Conservation (phyloP, 2,113 vertebrate species). For the Oryctolagus cuniculus region mOryCun1.1 NC_091434.1:60813501-60814000, state of each 20-base stretch:
- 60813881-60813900: too few species aligned
- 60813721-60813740: background rate
- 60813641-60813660: conserved; percentile 47
- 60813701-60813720: conserved; percentile 7
- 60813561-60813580: background rate
- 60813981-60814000: too few species aligned
- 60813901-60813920: too few species aligned
- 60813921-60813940: too few species aligned
- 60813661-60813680: conserved; percentile 17
- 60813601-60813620: background rate
- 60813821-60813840: background rate
- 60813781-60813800: conserved; percentile 19
- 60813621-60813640: conserved; percentile 54
- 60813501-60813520: conserved; percentile 2
- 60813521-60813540: background rate
- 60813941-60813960: too few species aligned
- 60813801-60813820: conserved; percentile 34
- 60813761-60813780: conserved; percentile 37
- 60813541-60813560: background rate
- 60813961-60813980: too few species aligned
- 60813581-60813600: background rate
- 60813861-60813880: too few species aligned
- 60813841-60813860: too few species aligned
- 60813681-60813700: conserved; percentile 24
- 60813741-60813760: background rate